Evolutionary conservation across 2,797 vertebrate genomes (phyloP).

Genomic region (Pipistrellus nathusii): DNA sequence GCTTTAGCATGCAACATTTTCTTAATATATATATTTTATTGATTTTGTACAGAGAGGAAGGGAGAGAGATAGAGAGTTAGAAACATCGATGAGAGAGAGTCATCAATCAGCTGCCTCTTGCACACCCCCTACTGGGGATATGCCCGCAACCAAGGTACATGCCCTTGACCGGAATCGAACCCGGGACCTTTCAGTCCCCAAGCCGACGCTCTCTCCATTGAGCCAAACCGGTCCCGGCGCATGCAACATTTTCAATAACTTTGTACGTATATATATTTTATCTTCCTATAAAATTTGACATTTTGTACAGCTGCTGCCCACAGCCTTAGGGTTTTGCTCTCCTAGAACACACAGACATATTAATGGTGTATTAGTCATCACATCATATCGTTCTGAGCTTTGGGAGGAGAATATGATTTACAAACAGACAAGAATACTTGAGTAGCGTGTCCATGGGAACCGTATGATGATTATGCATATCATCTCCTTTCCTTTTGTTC

Average conservation of each 20-base stretch:
- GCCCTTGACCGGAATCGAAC: too few relatives aligned
- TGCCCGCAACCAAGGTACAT: too few relatives aligned
- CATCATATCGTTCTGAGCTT: constrained; percentile 57
- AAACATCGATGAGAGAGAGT: too few relatives aligned
- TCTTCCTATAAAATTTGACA: constrained; percentile 10
- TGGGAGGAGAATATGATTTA: constrained; percentile 67
- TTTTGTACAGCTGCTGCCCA: constrained; percentile 37
- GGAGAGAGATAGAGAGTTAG: too few relatives aligned
- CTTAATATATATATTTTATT: constrained; percentile 13
- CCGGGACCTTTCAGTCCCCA: too few relatives aligned
- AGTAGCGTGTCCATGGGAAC: constrained; percentile 67
- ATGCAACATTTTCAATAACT: constrained; percentile 27
- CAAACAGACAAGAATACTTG: constrained; percentile 67
- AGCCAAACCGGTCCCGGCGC: too few relatives aligned
- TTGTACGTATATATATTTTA: constrained; percentile 1
- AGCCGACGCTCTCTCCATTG: too few relatives aligned
- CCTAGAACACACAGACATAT: constrained; percentile 38
- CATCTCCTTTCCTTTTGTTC: constrained; percentile 57
- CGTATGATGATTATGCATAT: constrained; percentile 50
- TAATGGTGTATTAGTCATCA: constrained; percentile 62
- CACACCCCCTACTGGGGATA: too few relatives aligned
- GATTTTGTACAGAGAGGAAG: too few relatives aligned
- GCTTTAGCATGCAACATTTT: constrained; percentile 28
- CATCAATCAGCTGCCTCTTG: too few relatives aligned
- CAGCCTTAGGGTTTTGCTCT: constrained; percentile 17